Evolutionary conservation across 2,113 vertebrate genomes (phyloP).

Genomic region (Onychostruthus taczanowskii): DNA sequence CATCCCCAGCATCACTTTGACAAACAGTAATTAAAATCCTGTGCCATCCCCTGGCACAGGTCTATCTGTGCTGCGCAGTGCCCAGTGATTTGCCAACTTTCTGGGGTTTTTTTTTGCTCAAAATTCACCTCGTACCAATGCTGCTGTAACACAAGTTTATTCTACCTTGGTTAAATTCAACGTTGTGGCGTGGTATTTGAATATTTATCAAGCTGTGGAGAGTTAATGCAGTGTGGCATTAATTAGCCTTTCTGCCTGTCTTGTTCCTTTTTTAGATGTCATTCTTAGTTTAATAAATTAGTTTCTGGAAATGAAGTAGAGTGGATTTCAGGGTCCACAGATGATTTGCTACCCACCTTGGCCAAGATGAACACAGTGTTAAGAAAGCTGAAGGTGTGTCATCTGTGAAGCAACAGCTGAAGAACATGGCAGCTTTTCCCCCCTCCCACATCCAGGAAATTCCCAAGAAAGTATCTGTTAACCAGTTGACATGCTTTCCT

Average conservation of each 20-base stretch:
- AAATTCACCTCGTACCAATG: neutral
- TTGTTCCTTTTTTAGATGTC: conserved; percentile 68
- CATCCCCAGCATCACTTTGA: neutral
- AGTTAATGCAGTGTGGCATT: conserved; percentile 70
- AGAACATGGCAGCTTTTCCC: neutral
- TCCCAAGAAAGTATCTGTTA: neutral
- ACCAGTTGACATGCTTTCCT: neutral
- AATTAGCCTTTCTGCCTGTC: conserved; percentile 73
- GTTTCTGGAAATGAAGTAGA: conserved; percentile 58
- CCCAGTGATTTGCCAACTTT: neutral
- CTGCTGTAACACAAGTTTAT: neutral
- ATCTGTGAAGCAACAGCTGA: neutral
- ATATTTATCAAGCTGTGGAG: conserved; percentile 68
- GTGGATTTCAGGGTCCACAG: conserved; percentile 25
- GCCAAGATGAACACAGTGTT: neutral
- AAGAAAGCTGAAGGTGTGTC: neutral
- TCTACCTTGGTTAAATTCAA: conserved; percentile 47
- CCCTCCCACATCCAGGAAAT: neutral
- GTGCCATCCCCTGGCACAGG: neutral
- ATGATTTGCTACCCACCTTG: conserved; percentile 15
- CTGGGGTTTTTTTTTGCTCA: neutral
- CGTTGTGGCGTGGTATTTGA: conserved; percentile 26
- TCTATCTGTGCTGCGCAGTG: neutral
- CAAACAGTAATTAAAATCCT: neutral
- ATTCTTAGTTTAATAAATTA: conserved; percentile 68